Evolutionary conservation across 2,113 vertebrate species (phyloP).

Genomic region (Solenodon paradoxus): DNA sequence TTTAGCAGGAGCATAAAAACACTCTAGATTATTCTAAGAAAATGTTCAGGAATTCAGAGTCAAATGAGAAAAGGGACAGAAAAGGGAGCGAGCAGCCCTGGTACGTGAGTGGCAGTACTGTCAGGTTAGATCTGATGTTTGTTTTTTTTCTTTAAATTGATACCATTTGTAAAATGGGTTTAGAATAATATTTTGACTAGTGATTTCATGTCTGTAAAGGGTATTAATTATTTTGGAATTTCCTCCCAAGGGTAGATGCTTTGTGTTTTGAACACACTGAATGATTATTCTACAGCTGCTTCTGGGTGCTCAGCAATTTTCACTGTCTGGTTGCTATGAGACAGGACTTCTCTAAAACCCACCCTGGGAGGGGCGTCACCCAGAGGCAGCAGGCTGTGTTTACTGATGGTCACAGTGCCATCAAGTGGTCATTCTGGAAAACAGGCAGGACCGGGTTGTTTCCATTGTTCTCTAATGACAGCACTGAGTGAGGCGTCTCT

Average conservation of each 20-base stretch:
- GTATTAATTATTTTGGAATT: constrained; percentile 51
- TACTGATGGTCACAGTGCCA: constrained; percentile 45
- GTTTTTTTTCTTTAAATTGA: background rate
- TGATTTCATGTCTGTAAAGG: constrained; percentile 3
- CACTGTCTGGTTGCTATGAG: constrained; percentile 51
- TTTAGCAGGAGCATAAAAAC: background rate
- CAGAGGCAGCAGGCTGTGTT: background rate
- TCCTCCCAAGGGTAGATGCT: background rate
- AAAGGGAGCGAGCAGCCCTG: background rate
- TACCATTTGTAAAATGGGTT: constrained; percentile 37
- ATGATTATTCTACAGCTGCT: constrained; percentile 50
- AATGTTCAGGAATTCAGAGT: background rate
- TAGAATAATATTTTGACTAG: constrained; percentile 59
- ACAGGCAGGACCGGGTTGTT: background rate
- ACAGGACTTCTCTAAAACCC: background rate
- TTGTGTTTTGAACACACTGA: constrained; percentile 43
- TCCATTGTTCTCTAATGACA: background rate
- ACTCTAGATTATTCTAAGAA: background rate
- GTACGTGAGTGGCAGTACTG: background rate
- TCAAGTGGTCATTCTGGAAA: constrained; percentile 18
- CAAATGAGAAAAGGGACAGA: background rate
- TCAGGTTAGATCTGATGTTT: background rate
- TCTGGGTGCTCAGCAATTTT: background rate
- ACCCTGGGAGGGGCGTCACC: background rate
- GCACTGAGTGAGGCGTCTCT: background rate